Conservation (phyloP, 2,797 vertebrate species). For the Moxostoma hubbsi region DNA sequence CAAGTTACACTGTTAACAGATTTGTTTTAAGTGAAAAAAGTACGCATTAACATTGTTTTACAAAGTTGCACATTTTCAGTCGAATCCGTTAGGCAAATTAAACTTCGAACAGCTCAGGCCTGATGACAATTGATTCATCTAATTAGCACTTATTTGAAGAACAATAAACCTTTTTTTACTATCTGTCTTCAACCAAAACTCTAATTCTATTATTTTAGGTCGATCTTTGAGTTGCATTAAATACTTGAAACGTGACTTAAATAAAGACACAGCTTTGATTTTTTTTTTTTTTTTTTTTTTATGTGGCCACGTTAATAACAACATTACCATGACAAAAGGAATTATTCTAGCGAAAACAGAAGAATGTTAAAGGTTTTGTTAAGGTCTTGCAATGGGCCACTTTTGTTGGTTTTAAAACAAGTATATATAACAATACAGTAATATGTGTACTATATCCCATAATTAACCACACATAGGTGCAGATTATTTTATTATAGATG, state of each 20-base stretch:
- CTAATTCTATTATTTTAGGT: constrained; percentile 32
- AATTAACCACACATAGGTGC: not conserved
- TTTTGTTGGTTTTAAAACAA: constrained; percentile 12
- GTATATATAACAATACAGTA: not conserved
- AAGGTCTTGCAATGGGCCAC: constrained; percentile 17
- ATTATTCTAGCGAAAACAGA: constrained; percentile 85
- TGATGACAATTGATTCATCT: constrained; percentile 34
- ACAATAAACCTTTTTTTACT: constrained; percentile 39
- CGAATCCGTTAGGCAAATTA: not conserved
- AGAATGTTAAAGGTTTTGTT: constrained; percentile 71
- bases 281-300: constrained; percentile 69
- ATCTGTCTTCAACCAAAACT: constrained; percentile 29
- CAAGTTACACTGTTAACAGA: too few species aligned
- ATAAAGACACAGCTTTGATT: constrained; percentile 88
- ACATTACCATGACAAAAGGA: constrained; percentile 89
- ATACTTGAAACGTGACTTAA: constrained; percentile 87
- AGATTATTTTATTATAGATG: not conserved
- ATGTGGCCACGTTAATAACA: constrained; percentile 87
- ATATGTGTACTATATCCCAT: not conserved
- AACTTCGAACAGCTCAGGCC: constrained; percentile 28
- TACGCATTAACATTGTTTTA: not conserved
- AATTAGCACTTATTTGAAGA: constrained; percentile 37
- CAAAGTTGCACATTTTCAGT: not conserved
- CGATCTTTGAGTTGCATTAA: constrained; percentile 53
- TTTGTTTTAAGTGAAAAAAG: too few species aligned